Percentiles rank a stretch among this genome's conserved stretches.
Evolutionary conservation across 2,888 invertebrate species (phyloP).

Genomic region (Tromatobia lineatoria): DNA sequence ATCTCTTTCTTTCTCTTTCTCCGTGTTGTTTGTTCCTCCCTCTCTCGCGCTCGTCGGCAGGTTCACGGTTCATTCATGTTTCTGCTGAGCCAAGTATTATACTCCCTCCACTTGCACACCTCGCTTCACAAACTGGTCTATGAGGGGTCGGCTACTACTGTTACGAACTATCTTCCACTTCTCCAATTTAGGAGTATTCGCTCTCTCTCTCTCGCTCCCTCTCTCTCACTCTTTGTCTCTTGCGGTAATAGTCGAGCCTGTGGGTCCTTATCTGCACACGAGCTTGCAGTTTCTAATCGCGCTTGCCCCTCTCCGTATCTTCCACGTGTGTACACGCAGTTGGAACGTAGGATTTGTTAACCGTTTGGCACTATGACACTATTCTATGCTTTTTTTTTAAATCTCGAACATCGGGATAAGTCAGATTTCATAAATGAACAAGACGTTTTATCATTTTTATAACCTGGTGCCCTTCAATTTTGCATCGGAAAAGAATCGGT

Average conservation of each 20-base stretch:
- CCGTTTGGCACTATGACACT: background rate
- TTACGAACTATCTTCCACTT: conserved; percentile 46
- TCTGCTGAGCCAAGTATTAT: conserved; percentile 68
- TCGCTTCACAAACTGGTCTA: conserved; percentile 41
- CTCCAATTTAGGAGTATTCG: conserved; percentile 45
- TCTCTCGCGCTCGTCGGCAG: conserved; percentile 69
- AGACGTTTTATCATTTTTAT: no score
- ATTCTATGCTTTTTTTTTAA: no score
- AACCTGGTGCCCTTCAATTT: no score
- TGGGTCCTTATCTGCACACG: conserved; percentile 31
- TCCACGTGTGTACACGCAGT: conserved; percentile 11
- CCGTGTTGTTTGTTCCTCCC: conserved; percentile 39
- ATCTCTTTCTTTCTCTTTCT: background rate
- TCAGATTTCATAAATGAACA: no score
- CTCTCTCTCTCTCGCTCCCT: conserved; percentile 11
- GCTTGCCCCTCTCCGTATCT: conserved; percentile 25
- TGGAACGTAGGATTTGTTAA: conserved; percentile 26
- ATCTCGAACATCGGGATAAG: no score
- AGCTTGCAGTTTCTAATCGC: conserved; percentile 46
- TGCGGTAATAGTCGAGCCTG: background rate
- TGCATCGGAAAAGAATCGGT: no score
- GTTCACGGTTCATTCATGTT: conserved; percentile 81
- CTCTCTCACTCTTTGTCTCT: conserved; percentile 38
- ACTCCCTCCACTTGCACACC: conserved; percentile 63
- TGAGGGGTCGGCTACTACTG: conserved; percentile 16